These are phyloP conservation scores for Procambarus clarkii DNA, from an alignment of 1,140 invertebrate genomes.

Conservation along the genomic window DNA sequence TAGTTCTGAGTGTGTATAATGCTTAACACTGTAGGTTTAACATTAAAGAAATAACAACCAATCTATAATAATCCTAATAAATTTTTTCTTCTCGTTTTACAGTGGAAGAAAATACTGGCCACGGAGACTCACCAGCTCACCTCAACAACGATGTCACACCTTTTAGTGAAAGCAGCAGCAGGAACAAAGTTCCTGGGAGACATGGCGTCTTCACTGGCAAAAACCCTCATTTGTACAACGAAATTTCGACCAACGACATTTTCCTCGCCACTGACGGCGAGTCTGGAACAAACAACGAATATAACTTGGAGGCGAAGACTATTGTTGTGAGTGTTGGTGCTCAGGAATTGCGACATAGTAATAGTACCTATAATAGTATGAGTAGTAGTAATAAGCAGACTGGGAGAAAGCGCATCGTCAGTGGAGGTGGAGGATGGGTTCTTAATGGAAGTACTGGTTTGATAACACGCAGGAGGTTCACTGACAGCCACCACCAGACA, in stretches of 20 bases:
- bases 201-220: background rate
- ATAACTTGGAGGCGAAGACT: background rate
- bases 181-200: background rate
- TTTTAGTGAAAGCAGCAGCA: background rate
- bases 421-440: background rate
- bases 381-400: background rate
- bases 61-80: no score
- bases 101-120: background rate
- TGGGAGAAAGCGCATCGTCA: background rate
- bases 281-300: background rate
- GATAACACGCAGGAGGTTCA: background rate
- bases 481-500: no score
- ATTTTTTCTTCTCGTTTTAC: background rate
- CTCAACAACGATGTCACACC: background rate
- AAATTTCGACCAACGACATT: background rate
- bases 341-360: background rate
- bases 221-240: background rate
- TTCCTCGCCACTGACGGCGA: background rate
- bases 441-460: background rate
- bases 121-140: background rate
- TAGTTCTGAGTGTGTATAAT: no score
- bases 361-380: background rate
- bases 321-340: background rate
- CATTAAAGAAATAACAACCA: no score
- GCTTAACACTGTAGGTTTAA: no score